Base-by-base conservation (phyloP, 1,140 invertebrate species). In the Bombus superbus region DNA sequence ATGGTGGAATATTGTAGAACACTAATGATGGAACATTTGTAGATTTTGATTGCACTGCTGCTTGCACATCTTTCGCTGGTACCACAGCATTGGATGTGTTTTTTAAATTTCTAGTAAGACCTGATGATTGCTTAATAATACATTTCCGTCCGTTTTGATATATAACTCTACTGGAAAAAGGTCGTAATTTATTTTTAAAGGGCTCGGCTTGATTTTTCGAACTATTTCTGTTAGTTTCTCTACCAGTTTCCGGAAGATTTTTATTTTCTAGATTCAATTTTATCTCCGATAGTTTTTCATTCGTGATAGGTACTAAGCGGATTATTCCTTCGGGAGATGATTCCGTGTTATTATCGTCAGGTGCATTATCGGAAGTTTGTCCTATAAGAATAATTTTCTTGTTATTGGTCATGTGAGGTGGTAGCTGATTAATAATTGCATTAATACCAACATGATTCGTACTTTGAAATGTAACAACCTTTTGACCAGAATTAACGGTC, bases 381-480 rank as follows among this genome's bases (percentile, higher is more conserved):
- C 80, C 89, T 15, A 94, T 68, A 59, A 94, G 89, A 38, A 94
- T 76, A 8, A 94, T 88, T 71, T 93, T 92, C 47, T 93, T 92
- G 13, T 89, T 92, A 28, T 81, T 89, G 2, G 90, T 87, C 0
- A 92, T 85, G 28, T 92, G 88, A 53, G 89, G 76, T 1, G 93
- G 87, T n/a, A 94, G 5, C 59, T 93, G 90, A 73, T 87, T 88
- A 13, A 94, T 93, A 42, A 94, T 86, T 0, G 89, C 88, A 15
- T 86, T 88, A 13, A 94, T 77, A 87, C 91, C 85, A 2, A 91
- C 53, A n/a, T 88, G 89, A 64, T 92, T 92, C 1, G 91, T 73
- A 40, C 85, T 90, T n/a, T 93, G 89, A 10, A 94, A 72, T 28
- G 88, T 93, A 3, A 93, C 38, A 32, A 92, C 85, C 25, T 91